Percentiles rank a stretch among this genome's conserved stretches.
Conservation (phyloP, 2,797 vertebrate genomes). For the Erpetoichthys calabaricus region DNA sequence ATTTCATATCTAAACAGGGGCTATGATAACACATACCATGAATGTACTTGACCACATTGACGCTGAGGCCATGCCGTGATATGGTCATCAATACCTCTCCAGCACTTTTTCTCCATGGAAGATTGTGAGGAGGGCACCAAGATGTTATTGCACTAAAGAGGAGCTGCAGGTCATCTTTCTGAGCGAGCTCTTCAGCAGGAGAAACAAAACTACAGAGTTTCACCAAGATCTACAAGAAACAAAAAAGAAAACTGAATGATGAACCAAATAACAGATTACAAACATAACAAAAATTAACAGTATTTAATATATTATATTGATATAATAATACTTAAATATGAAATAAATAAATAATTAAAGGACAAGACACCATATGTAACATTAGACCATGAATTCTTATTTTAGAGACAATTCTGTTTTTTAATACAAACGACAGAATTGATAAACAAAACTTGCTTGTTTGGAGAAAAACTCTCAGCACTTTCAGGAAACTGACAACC, state of each 20-base stretch:
- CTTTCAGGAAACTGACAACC: no score
- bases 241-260: not conserved
- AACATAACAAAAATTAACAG: not conserved
- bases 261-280: not conserved
- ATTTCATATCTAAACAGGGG: not conserved
- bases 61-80: slow-evolving; percentile 87
- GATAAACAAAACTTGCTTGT: no score
- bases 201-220: slow-evolving; percentile 93
- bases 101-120: slow-evolving; percentile 93
- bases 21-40: slow-evolving; percentile 53
- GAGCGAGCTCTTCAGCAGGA: slow-evolving; percentile 89
- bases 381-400: no score
- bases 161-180: slow-evolving; percentile 97
- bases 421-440: no score
- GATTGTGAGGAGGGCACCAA: slow-evolving; percentile 95
- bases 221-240: slow-evolving; percentile 72
- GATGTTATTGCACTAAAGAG: slow-evolving; percentile 98
- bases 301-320: not conserved
- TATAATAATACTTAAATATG: not conserved
- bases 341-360: no score
- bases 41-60: slow-evolving; percentile 97
- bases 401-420: no score
- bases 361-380: no score
- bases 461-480: no score
- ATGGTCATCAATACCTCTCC: slow-evolving; percentile 95